Base-by-base conservation (phyloP, 2,797 vertebrate genomes). In the Halcyon smyrnensis region DNA sequence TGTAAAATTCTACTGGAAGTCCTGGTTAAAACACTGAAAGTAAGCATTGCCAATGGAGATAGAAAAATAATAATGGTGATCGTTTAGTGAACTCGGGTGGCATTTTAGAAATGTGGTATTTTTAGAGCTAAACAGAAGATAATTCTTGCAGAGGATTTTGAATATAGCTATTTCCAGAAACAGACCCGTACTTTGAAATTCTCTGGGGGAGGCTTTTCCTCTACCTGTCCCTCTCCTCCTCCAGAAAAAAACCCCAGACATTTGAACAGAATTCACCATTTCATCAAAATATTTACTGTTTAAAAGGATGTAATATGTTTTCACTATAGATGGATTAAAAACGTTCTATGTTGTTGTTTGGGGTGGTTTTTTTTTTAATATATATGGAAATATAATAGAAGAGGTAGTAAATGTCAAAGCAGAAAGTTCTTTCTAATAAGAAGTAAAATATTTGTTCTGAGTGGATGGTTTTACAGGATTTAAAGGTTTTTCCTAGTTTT, bases 321-420 rank as follows among this genome's bases (percentile, higher is more conserved):
- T 77, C 11, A 10, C 11, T 21, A 3, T 45, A 37, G 68, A 16
- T 60, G 39, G 50, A 53, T 59, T 75, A 1, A 70, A 83, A 85
- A 16, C 11, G 6, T 34, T 84, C 36, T 56, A 1, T 7, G 3
- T 39, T 0, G 0, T 25, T 45, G 27, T 0, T 45, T 28, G 28
- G 3, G 45, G 21, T 5, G n/a, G 34, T 36, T 36, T 23, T 46
- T 78, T 74, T 54, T 75, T 70, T 12, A n/a, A n/a, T 14, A 41
- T 18, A 6, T 3, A 11, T 70, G 11, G 65, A 73, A 54, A 54
- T 59, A 11, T 4, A 50, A 15, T 23, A 62, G 14, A 19, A n/a
- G 23, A 65, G 28, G 21, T 32, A 50, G 59, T 36, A 65, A 70
- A 50, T 24, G 30, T 69, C 41, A 51, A 56, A 23, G 6, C 8